Evolutionary conservation across 1,140 invertebrate species (phyloP), one percentile per base, ranked within the genome.

Genomic region (Tribolium madens): DNA sequence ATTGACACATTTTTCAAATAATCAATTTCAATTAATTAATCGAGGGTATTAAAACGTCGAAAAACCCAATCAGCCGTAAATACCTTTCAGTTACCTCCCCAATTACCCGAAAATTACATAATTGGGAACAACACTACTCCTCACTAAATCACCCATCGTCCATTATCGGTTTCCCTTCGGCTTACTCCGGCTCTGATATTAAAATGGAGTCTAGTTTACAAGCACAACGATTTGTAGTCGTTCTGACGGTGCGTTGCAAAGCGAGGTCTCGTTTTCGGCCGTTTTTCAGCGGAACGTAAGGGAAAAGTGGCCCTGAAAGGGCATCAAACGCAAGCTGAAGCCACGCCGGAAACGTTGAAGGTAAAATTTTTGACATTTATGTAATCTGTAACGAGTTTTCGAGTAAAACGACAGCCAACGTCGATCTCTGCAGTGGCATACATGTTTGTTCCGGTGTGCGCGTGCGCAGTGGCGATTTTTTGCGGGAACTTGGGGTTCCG

Each of bases 201-300:
- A 81, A 81, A 81, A 81, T 81, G 80, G 80, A 80, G 80, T 78
- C 79, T 60, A 74, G 71, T 76, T 81, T 80, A 76, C 76, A 73
- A 80, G 75, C 79, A 75, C 42, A 80, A 77, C 79, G 77, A 75
- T 80, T 81, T 81, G 80, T 79, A 80, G 79, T 77, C 79, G 71
- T 73, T 52, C 18, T 33, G 47, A 15, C 50, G 26, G 71, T 42
- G 48, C 33, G 47, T 73, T 31, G 48, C n/a, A n/a, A 53, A 36
- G 42, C 36, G 71, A 72, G 5, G 50, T 72, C 42, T 33, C 50
- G n/a, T 64, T 33, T 33, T 33, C 21, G 31, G n/a, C 26, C 57
- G 12, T 64, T 64, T 64, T 64, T 64, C 60, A 46, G 53, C 77
- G 75, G 64, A 69, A 79, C 48, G 36, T 79, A 69, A 69, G 53